phyloP scores from a whole-genome alignment of 2,113 vertebrate genomes.

The Trematomus loennbergii region DNA sequence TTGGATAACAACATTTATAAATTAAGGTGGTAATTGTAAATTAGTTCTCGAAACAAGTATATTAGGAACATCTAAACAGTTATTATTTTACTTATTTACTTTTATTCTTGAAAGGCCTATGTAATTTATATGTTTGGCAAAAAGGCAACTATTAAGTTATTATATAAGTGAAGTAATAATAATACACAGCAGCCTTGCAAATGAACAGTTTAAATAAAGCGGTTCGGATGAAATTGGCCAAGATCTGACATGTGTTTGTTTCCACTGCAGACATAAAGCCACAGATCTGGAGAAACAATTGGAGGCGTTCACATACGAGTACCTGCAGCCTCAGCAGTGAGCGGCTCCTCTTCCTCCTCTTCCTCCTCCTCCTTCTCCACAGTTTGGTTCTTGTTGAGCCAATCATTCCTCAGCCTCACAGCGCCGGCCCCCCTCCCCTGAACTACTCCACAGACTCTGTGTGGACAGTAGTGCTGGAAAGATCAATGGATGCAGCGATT shows the following conservation, averaged over 20 bases:
- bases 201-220: background rate
- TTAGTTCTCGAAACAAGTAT: background rate
- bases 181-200: background rate
- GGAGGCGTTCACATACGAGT: conserved; percentile 91
- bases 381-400: conserved; percentile 41
- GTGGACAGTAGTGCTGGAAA: background rate
- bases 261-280: conserved; percentile 91
- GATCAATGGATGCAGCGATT: background rate
- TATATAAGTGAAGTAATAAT: background rate
- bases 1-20: too few relatives aligned
- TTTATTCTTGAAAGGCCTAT: background rate
- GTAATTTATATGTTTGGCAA: background rate
- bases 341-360: background rate
- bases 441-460: background rate
- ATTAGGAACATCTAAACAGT: background rate
- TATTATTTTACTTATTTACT: too few relatives aligned
- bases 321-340: conserved; percentile 86
- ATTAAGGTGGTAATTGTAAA: background rate
- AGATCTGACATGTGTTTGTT: conserved; percentile 5
- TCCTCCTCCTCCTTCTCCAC: background rate
- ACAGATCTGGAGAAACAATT: conserved; percentile 90
- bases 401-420: conserved; percentile 15
- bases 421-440: background rate
- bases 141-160: background rate
- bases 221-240: background rate